Base-by-base conservation (phyloP, 2,888 invertebrate species). In the Megaustenia siamemsis region DNA sequence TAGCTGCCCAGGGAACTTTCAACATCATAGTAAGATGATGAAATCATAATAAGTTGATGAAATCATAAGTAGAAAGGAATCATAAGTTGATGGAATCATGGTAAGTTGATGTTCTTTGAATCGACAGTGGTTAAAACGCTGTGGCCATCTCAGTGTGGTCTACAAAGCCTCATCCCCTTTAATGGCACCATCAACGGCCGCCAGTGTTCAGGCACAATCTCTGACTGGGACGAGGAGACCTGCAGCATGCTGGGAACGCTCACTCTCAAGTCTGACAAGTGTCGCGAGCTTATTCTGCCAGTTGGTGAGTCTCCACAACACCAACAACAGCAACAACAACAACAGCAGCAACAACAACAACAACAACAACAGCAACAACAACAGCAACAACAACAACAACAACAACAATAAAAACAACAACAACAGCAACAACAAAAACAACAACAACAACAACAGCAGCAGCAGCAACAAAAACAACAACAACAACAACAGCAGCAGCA, bases 161-260 rank as follows among this genome's bases (percentile, higher is more conserved):
- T 93, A 60, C 88, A 90, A 21, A 89, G 91, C 45, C 86, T 87
- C 21, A 90, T 92, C 12, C 91, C 91, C 21, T 91, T 92, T 86
- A 90, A 90, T 82, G 92, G 91, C 3, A 90, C 90, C 10, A 88
- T 90, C 49, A 88, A 89, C 28, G 92, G 90, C 1, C 88, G 90
- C 53, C 83, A 84, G 21, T 93, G 93, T 78, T 86, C 87, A 12
- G 93, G 93, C 3, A 89, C 88, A 8, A 87, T 93, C 8, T 91
- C 92, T 15, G 93, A 93, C 88, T 92, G 92, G 92, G 91, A 92
- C 77, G 87, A 88, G n/a, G 88, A 90, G n/a, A 89, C 87, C 0
- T 92, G 92, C 86, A 89, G 89, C n/a, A 90, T 89, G 21, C 83
- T 88, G 18, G 90, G 90, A 21, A 88, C 87, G 5, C 73, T 92